Conservation (phyloP, 2,888 invertebrate genomes). For the Pasiphila rectangulata region DNA sequence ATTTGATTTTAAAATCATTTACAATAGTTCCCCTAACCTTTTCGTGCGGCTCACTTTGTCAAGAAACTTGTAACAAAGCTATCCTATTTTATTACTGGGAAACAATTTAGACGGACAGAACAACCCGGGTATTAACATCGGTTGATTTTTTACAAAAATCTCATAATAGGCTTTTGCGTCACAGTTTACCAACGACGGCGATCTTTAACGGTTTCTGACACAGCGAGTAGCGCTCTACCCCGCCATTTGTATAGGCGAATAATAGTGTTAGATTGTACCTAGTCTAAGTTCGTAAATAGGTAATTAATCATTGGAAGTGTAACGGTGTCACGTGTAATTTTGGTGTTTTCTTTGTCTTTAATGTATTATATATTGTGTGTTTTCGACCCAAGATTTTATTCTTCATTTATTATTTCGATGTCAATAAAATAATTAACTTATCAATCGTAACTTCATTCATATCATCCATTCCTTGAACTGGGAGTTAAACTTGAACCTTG, state of each 20-base stretch:
- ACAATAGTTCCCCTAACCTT: background rate
- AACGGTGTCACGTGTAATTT: slow-evolving; percentile 5
- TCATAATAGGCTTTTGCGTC: too few relatives aligned
- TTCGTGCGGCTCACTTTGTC: slow-evolving; percentile 8
- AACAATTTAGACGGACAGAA: too few relatives aligned
- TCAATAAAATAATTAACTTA: slow-evolving; percentile 6
- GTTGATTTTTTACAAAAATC: too few relatives aligned
- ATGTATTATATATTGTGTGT: slow-evolving; percentile 16
- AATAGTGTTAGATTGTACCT: slow-evolving; percentile 12
- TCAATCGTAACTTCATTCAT: slow-evolving; percentile 29
- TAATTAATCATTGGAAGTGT: slow-evolving; percentile 22
- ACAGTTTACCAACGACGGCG: too few relatives aligned
- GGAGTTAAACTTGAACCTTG: slow-evolving; percentile 20
- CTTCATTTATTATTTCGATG: background rate
- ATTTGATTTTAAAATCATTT: slow-evolving; percentile 3
- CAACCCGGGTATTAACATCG: too few relatives aligned
- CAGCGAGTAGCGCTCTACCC: slow-evolving; percentile 10
- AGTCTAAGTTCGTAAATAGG: slow-evolving; percentile 18
- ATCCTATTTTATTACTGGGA: too few relatives aligned
- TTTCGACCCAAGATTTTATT: slow-evolving; percentile 7
- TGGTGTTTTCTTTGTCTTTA: slow-evolving; percentile 11
- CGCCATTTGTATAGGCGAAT: slow-evolving; percentile 5
- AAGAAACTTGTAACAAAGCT: background rate
- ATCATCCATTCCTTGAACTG: slow-evolving; percentile 26
- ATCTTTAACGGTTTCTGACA: background rate